phyloP scores from a whole-genome alignment of 92 coral and sea anemone species.

The Phenganax marumi region DNA sequence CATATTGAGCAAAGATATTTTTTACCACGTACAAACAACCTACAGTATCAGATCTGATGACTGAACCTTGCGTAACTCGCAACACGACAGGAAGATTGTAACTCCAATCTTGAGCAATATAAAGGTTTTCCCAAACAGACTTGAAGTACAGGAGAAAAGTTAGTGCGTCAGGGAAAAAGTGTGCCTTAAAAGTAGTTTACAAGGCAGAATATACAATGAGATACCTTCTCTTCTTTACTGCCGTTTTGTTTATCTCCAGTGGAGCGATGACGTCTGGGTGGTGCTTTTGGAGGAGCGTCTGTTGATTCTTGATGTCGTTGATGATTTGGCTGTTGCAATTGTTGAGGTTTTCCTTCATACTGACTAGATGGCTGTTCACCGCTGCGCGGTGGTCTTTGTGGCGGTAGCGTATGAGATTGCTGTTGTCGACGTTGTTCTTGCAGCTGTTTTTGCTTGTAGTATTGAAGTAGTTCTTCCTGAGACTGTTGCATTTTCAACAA shows the following conservation, averaged over 20 bases:
- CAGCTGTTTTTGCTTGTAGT: conserved; percentile 5
- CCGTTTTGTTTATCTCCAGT: not conserved
- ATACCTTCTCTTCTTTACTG: not conserved
- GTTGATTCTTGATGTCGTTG: not conserved
- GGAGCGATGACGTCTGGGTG: not conserved
- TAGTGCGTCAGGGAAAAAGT: not conserved
- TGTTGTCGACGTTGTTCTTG: conserved; percentile 13
- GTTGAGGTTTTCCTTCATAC: conserved; percentile 3
- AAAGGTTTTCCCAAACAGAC: too few species aligned
- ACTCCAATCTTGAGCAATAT: too few species aligned
- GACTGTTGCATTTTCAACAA: not conserved
- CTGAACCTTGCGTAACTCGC: too few species aligned
- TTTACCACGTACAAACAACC: too few species aligned
- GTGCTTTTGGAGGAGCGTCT: not conserved
- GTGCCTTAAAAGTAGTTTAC: not conserved
- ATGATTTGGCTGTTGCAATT: conserved; percentile 20
- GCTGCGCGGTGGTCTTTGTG: not conserved
- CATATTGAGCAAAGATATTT: too few species aligned
- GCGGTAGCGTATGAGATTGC: not conserved
- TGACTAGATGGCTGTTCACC: conserved; percentile 14
- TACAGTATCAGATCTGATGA: too few species aligned
- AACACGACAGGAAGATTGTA: too few species aligned
- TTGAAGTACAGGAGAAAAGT: not conserved
- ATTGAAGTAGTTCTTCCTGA: conserved; percentile 18
- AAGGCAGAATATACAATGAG: not conserved